phyloP scores from a whole-genome alignment of 2,797 vertebrate genomes.

The Schizopygopsis pylzovi region DNA sequence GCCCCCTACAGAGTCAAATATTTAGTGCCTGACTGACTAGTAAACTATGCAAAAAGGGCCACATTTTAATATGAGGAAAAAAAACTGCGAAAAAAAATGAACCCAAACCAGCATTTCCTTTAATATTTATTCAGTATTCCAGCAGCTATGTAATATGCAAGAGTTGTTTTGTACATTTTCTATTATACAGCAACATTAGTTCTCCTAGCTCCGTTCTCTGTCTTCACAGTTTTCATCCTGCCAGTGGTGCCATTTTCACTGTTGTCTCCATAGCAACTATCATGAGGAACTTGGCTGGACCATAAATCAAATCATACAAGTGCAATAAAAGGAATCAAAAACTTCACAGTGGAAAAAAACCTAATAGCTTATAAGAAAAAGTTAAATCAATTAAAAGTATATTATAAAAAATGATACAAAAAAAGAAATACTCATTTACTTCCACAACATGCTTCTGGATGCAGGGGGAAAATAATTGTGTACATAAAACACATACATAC shows the following conservation, averaged over 20 bases:
- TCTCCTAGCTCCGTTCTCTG: constrained; percentile 51
- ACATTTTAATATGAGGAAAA: background rate
- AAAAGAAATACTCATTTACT: constrained; percentile 50
- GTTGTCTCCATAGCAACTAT: constrained; percentile 56
- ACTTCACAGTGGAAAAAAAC: constrained; percentile 60
- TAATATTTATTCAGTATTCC: constrained; percentile 68
- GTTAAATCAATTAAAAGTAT: constrained; percentile 54
- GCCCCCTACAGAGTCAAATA: constrained; percentile 19
- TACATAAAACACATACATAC: constrained; percentile 81
- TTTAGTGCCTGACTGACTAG: background rate
- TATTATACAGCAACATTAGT: constrained; percentile 63
- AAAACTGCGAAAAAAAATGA: background rate
- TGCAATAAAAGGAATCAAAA: constrained; percentile 59
- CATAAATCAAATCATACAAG: constrained; percentile 59
- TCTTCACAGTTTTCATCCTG: constrained; percentile 58
- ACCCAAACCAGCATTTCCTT: constrained; percentile 27
- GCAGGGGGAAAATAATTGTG: constrained; percentile 69
- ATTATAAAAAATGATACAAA: constrained; percentile 50
- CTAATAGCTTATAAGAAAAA: constrained; percentile 62
- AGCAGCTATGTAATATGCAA: constrained; percentile 70
- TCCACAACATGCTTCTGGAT: constrained; percentile 76
- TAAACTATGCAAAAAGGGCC: background rate
- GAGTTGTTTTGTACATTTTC: constrained; percentile 65
- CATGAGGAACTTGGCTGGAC: constrained; percentile 49
- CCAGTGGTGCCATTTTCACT: constrained; percentile 50